phyloP scores from a whole-genome alignment of 2,888 invertebrate species.

The Strigamia maritima region DNA sequence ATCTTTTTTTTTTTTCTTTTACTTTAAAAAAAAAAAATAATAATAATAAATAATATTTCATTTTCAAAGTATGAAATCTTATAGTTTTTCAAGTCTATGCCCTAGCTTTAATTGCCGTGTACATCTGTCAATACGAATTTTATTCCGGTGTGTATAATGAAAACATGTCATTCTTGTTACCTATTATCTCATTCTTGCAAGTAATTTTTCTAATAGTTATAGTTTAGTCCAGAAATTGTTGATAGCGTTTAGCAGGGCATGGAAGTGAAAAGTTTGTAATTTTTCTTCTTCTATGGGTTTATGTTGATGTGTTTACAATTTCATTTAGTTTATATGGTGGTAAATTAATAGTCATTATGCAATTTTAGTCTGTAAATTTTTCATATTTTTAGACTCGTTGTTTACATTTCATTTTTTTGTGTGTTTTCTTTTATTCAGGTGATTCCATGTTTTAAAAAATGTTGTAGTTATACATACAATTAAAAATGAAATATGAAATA shows the following conservation, averaged over 20 bases:
- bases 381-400: background rate
- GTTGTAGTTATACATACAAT: constrained; percentile 38
- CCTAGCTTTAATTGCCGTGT: constrained; percentile 2
- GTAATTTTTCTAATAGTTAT: background rate
- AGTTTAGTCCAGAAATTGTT: background rate
- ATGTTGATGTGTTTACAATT: background rate
- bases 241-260: background rate
- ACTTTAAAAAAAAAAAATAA: no score
- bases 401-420: background rate
- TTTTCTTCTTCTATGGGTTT: background rate
- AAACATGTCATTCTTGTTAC: background rate
- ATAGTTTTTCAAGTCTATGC: background rate
- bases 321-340: background rate
- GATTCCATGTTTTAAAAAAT: constrained; percentile 26
- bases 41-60: background rate
- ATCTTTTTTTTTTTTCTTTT: background rate
- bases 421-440: background rate
- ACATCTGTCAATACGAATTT: background rate
- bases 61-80: background rate
- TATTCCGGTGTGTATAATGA: background rate
- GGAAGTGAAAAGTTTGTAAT: background rate
- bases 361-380: constrained; percentile 19
- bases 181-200: background rate
- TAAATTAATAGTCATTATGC: constrained; percentile 7
- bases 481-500: constrained; percentile 19